These are phyloP conservation scores for Brachyhypopomus gauderio DNA, from an alignment of 2,113 vertebrate genomes.

Conservation along the genomic window DNA sequence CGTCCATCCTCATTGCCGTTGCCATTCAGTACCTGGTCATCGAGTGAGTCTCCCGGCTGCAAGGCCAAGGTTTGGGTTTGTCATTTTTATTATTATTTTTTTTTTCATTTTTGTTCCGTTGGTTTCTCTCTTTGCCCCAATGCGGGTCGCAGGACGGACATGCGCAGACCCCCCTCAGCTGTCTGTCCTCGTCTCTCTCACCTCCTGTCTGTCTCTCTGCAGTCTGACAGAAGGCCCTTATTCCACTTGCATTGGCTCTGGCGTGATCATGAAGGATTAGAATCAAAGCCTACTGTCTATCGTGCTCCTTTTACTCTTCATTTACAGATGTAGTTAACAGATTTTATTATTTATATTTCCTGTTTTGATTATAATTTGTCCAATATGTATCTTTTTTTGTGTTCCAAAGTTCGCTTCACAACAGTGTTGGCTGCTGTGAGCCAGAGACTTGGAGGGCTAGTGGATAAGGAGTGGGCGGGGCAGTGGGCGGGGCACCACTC, in stretches of 20 bases:
- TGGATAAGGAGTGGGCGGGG: slow-evolving; percentile 56
- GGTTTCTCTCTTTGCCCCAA: slow-evolving; percentile 33
- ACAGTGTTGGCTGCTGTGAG: slow-evolving; percentile 60
- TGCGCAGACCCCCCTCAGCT: slow-evolving; percentile 40
- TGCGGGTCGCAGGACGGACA: slow-evolving; percentile 31
- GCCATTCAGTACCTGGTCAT: slow-evolving; percentile 98
- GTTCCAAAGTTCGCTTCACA: slow-evolving; percentile 61
- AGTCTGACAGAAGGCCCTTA: background rate
- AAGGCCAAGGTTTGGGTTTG: slow-evolving; percentile 45
- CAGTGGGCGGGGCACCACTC: slow-evolving; percentile 37
- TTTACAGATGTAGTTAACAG: slow-evolving; percentile 58
- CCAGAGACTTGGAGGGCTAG: slow-evolving; percentile 67
- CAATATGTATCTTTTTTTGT: slow-evolving; percentile 63
- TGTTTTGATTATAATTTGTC: slow-evolving; percentile 63
- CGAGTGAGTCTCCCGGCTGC: slow-evolving; percentile 77
- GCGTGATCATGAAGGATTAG: slow-evolving; percentile 41
- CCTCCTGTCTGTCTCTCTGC: slow-evolving; percentile 17
- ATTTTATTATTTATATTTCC: slow-evolving; percentile 69
- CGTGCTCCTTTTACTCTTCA: slow-evolving; percentile 22
- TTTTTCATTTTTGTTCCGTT: slow-evolving; percentile 10
- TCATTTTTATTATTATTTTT: too few species aligned
- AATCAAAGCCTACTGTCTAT: slow-evolving; percentile 37
- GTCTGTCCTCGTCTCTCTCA: background rate
- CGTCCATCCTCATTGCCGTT: slow-evolving; percentile 95
- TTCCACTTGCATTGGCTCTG: background rate